phyloP scores from a whole-genome alignment of 1,140 invertebrate genomes.

The Heliconius melpomene region DNA sequence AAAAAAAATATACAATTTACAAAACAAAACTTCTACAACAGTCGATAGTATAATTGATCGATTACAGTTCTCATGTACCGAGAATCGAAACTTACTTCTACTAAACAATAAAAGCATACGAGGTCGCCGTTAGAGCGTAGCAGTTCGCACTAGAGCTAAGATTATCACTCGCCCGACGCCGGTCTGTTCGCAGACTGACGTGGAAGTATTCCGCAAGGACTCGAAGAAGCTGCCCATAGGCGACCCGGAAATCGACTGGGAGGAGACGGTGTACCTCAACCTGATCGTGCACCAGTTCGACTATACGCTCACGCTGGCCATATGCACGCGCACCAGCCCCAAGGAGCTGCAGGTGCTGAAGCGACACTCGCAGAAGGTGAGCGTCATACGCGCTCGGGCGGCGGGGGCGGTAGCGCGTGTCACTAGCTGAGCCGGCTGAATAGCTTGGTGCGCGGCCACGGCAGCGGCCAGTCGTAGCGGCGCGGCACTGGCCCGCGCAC shows the following conservation, averaged over 20 bases:
- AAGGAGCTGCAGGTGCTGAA: slow-evolving; percentile 97
- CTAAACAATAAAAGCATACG: slow-evolving; percentile 69
- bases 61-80: slow-evolving; percentile 61
- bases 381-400: slow-evolving; percentile 71
- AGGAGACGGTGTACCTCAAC: slow-evolving; percentile 99
- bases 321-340: slow-evolving; percentile 97
- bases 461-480: slow-evolving; percentile 92
- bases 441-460: slow-evolving; percentile 86
- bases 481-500: slow-evolving; percentile 89
- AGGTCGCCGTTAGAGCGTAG: slow-evolving; percentile 50
- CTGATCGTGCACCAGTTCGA: slow-evolving; percentile 99
- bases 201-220: slow-evolving; percentile 97
- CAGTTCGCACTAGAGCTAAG: slow-evolving; percentile 41
- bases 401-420: slow-evolving; percentile 63
- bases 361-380: slow-evolving; percentile 93
- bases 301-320: slow-evolving; percentile 97
- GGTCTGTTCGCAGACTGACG: slow-evolving; percentile 87
- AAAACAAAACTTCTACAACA: slow-evolving; percentile 71
- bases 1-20: slow-evolving; percentile 78
- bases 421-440: slow-evolving; percentile 81
- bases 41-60: slow-evolving; percentile 57
- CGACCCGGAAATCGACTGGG: slow-evolving; percentile 98
- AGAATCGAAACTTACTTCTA: slow-evolving; percentile 61
- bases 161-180: slow-evolving; percentile 54
- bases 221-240: slow-evolving; percentile 97